These are phyloP conservation scores for Resseliella maxima DNA, from an alignment of 2,888 invertebrate species.

Conservation along the genomic window DNA sequence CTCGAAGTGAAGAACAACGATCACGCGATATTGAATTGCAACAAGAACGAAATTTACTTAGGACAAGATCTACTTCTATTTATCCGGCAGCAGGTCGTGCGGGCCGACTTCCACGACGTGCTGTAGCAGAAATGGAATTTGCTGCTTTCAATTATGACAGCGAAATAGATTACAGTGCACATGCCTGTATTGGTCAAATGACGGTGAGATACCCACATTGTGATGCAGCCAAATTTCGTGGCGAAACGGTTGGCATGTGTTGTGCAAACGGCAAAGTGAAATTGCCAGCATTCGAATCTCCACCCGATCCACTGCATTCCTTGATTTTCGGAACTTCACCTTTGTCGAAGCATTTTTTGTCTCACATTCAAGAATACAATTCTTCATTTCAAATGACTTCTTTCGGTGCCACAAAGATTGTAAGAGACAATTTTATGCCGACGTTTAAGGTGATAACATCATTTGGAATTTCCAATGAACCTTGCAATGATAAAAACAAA, in stretches of 20 bases:
- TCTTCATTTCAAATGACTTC: too few species aligned
- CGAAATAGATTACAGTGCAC: slow-evolving; percentile 62
- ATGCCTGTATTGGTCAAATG: slow-evolving; percentile 63
- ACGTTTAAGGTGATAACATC: too few species aligned
- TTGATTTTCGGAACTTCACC: slow-evolving; percentile 60
- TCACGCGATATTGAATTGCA: not conserved
- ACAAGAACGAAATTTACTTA: not conserved
- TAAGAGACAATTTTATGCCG: too few species aligned
- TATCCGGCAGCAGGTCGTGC: too few species aligned
- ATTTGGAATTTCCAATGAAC: too few species aligned
- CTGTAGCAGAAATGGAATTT: not conserved
- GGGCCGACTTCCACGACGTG: not conserved
- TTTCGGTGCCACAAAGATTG: too few species aligned
- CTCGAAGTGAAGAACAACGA: slow-evolving; percentile 7
- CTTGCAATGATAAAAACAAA: too few species aligned
- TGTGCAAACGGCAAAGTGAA: slow-evolving; percentile 65
- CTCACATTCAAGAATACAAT: too few species aligned
- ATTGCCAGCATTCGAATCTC: slow-evolving; percentile 63
- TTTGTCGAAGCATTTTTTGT: slow-evolving; percentile 57
- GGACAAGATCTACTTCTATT: not conserved
- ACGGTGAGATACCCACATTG: slow-evolving; percentile 63
- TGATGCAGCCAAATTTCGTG: slow-evolving; percentile 63
- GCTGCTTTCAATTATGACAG: slow-evolving; percentile 62
- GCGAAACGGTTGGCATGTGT: slow-evolving; percentile 65
- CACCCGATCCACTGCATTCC: slow-evolving; percentile 63